Evolutionary conservation across 2,113 vertebrate genomes (phyloP).

Genomic region (Gallinago paraguaiae): DNA sequence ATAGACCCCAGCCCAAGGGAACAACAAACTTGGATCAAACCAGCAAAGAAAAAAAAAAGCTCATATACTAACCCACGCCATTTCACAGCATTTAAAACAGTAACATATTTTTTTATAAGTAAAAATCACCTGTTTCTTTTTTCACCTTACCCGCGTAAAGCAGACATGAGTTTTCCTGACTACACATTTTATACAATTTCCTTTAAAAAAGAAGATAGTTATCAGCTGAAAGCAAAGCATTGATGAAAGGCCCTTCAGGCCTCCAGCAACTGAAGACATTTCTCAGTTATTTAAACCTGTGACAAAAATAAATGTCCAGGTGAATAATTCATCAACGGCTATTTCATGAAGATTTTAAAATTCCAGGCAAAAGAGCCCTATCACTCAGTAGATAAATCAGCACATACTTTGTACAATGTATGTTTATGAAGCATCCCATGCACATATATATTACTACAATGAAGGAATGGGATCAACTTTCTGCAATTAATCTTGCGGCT

Average conservation of each 20-base stretch:
- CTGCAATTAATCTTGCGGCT: neutral
- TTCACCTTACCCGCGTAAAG: neutral
- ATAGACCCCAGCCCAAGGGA: neutral
- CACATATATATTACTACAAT: neutral
- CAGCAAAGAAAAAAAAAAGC: neutral
- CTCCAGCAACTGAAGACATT: neutral
- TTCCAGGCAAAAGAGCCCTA: neutral
- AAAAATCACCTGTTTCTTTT: neutral
- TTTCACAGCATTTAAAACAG: neutral
- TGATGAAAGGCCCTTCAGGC: neutral
- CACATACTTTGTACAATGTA: neutral
- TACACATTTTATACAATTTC: neutral
- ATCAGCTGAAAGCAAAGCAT: neutral
- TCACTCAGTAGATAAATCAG: neutral
- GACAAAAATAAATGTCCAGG: neutral
- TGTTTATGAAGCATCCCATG: neutral
- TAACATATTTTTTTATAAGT: neutral
- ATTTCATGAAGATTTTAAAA: neutral
- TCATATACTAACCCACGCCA: neutral
- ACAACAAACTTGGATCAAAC: neutral
- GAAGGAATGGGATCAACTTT: neutral
- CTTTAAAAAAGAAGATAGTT: neutral
- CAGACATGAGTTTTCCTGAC: neutral
- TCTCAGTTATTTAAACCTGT: neutral
- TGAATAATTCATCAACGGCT: neutral